These are phyloP conservation scores for Austrolebias charrua DNA, from an alignment of 2,797 vertebrate species.

Conservation along the genomic window DNA sequence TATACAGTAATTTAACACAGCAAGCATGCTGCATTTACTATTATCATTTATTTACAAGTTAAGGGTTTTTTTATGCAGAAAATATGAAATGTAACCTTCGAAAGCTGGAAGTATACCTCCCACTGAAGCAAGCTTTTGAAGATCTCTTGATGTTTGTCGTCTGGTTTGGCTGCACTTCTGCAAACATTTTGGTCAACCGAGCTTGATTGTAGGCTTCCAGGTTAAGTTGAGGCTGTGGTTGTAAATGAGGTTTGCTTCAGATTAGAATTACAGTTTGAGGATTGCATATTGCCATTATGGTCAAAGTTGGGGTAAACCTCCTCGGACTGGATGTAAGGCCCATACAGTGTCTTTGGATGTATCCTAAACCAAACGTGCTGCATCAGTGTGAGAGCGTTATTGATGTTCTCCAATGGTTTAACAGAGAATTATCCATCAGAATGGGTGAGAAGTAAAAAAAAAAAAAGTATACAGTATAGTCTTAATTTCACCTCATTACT, in stretches of 20 bases:
- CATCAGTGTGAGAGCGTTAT: background rate
- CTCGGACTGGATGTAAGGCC: slow-evolving; percentile 25
- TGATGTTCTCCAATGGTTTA: no score
- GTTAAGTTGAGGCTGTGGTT: slow-evolving; percentile 36
- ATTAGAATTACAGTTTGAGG: slow-evolving; percentile 26
- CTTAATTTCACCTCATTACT: no score
- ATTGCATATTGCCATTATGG: slow-evolving; percentile 20
- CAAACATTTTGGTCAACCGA: slow-evolving; percentile 15
- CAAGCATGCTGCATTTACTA: background rate
- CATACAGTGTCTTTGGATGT: slow-evolving; percentile 6
- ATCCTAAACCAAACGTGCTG: slow-evolving; percentile 21
- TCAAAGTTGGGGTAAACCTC: slow-evolving; percentile 30
- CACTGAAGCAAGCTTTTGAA: slow-evolving; percentile 3
- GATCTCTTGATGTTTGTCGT: slow-evolving; percentile 5
- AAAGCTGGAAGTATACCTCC: background rate
- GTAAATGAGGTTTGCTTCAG: slow-evolving; percentile 44
- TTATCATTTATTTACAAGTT: background rate
- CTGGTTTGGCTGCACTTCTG: slow-evolving; percentile 25
- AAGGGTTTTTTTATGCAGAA: background rate
- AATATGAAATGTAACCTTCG: background rate
- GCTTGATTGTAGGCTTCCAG: slow-evolving; percentile 30
- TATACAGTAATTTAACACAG: background rate
- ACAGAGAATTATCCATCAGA: no score
- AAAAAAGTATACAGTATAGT: no score
- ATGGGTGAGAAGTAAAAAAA: slow-evolving; percentile 38